A percentile compares a stretch with the other conserved stretches of the same genome.
phyloP scores from a whole-genome alignment of 1,140 invertebrate genomes.

The Neoseiulus cucumeris region DNA sequence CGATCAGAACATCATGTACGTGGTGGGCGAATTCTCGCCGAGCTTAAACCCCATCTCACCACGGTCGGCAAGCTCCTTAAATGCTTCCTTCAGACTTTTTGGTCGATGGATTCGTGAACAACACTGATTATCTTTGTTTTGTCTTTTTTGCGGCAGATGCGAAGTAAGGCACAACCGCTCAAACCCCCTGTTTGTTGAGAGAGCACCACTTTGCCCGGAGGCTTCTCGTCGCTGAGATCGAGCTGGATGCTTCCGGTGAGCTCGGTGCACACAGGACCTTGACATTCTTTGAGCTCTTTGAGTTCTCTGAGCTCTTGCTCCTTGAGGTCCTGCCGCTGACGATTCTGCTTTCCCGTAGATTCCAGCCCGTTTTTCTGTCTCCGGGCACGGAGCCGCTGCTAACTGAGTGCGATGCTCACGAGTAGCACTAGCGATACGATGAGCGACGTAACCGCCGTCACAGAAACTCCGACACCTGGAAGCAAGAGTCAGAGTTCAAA shows the following conservation, averaged over 20 bases:
- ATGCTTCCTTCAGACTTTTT: no score
- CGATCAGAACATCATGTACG: no score
- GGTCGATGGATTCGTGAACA: no score
- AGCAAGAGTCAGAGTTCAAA: not conserved
- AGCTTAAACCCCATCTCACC: no score
- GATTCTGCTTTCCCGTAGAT: not conserved
- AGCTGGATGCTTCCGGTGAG: not conserved
- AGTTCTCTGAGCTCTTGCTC: not conserved
- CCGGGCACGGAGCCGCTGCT: conserved; percentile 7
- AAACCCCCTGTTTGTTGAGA: not conserved
- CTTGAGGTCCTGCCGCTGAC: not conserved
- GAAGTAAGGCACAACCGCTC: not conserved
- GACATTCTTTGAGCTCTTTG: not conserved
- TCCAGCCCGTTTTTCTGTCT: not conserved
- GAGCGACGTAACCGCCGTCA: not conserved
- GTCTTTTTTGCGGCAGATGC: no score
- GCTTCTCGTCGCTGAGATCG: not conserved
- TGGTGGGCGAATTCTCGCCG: no score
- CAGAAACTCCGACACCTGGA: not conserved
- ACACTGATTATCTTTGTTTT: no score
- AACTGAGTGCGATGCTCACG: not conserved
- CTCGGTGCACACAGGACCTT: not conserved
- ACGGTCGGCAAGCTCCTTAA: no score
- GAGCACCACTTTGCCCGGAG: not conserved
- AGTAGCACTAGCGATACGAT: not conserved